Evolutionary conservation across 1,140 invertebrate genomes (phyloP).

Genomic region (Vanessa atalanta): DNA sequence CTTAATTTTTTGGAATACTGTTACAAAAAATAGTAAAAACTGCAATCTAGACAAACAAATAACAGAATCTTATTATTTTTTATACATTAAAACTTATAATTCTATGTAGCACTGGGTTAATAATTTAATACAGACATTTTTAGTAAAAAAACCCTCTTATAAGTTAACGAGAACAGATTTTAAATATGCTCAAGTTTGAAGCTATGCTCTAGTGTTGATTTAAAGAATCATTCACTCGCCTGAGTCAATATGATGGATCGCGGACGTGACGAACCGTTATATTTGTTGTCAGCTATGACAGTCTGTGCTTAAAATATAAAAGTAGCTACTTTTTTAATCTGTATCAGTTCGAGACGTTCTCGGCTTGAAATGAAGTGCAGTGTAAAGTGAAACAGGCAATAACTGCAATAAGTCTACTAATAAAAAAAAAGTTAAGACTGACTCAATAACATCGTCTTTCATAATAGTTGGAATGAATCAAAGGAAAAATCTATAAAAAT

Average conservation of each 20-base stretch:
- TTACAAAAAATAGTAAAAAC: too few species aligned
- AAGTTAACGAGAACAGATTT: too few species aligned
- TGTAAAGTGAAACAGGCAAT: conserved; percentile 23
- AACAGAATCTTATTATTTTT: too few species aligned
- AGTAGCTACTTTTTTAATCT: conserved; percentile 11
- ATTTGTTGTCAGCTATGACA: background rate
- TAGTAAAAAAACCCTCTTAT: too few species aligned
- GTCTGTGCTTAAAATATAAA: conserved; percentile 2
- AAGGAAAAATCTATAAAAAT: conserved; percentile 52
- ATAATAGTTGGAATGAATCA: conserved; percentile 47
- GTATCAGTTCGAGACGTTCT: conserved; percentile 4
- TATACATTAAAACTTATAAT: too few species aligned
- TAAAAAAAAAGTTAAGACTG: conserved; percentile 29
- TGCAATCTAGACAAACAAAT: too few species aligned
- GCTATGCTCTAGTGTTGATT: background rate
- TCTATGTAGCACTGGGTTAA: too few species aligned
- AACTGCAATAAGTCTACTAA: conserved; percentile 4
- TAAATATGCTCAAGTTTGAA: too few species aligned
- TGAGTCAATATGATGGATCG: background rate
- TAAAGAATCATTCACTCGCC: background rate
- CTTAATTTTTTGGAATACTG: too few species aligned
- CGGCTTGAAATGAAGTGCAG: conserved; percentile 22
- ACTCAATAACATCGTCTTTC: conserved; percentile 37
- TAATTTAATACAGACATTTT: too few species aligned
- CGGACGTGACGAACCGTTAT: background rate